Base-by-base conservation (phyloP, 1,140 invertebrate species). In the Polyergus mexicanus region DNA sequence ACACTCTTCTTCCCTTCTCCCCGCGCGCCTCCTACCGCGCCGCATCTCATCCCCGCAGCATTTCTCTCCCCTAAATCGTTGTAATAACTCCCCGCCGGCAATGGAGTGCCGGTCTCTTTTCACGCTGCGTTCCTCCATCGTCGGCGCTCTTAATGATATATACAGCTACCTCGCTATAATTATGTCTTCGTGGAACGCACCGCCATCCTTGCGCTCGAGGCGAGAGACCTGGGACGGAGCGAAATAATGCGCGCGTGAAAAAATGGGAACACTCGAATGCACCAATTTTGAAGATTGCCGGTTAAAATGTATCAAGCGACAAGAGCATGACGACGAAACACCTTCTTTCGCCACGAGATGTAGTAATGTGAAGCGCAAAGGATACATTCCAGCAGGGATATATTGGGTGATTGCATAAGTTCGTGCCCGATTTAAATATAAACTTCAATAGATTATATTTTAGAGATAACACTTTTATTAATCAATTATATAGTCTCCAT, bases 21-120 rank as follows among this genome's bases (percentile, higher is more conserved):
- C 3, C 22, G 25, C 8, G 16, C 28, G 22, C 28, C 25, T 63
- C 2, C 5, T 28, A 19, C 38, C 16, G 28, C n/a, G 22, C 44
- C 54, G 32, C 38, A 71, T 25, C 32, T 13, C 41, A 3, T 11
- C 41, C 22, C 74, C 41, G 38, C 16, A 13, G 62, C 65, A n/a
- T n/a, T 85, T 87, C 86, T 87, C 75, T 65, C 41, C n/a, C 75
- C 74, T 85, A 89, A 87, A 69, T 76, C 85, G 38, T 62, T 74
- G 56, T 87, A 90, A 90, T 90, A 87, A 87, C 69, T 87, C 65
- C 69, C 78, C 32, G 11, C 66, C 22, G 63, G 44, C 87, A 76
- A 75, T 75, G 69, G 85, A 80, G 80, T 54, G 58, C 47, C 68
- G 32, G 32, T 84, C 84, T 63, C 84, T 63, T 84, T 68, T 56